These are phyloP conservation scores for Epinotia nisella DNA, from an alignment of 2,888 invertebrate genomes.

Conservation along the genomic window DNA sequence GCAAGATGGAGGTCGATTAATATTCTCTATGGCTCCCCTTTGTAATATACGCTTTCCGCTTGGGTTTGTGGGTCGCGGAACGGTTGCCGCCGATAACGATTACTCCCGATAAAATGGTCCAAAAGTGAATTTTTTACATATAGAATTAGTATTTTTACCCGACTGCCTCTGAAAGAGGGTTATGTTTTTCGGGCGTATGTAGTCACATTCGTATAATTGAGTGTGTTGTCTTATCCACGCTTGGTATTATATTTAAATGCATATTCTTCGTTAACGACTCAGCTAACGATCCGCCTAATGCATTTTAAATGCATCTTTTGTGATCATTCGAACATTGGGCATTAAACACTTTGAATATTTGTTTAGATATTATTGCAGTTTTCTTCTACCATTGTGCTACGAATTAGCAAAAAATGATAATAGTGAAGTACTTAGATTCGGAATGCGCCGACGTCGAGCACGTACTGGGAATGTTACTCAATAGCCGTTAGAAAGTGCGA, in stretches of 20 bases:
- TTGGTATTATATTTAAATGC: conserved; percentile 41
- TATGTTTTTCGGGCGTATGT: too few species aligned
- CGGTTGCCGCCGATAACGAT: conserved; percentile 69
- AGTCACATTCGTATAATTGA: background rate
- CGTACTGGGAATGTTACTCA: conserved; percentile 68
- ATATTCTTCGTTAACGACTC: conserved; percentile 53
- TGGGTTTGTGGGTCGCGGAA: conserved; percentile 75
- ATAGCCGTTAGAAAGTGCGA: conserved; percentile 74
- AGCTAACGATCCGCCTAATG: conserved; percentile 47
- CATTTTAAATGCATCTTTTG: conserved; percentile 28
- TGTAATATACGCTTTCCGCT: conserved; percentile 55
- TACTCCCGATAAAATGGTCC: conserved; percentile 63
- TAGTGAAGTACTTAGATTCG: conserved; percentile 54
- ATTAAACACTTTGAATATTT: conserved; percentile 11
- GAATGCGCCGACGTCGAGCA: conserved; percentile 60
- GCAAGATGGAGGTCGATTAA: conserved; percentile 55
- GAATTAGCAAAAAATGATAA: conserved; percentile 51
- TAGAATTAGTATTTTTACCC: background rate
- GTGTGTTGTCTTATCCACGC: background rate
- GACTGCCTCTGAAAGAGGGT: too few species aligned
- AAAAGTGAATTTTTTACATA: conserved; percentile 51
- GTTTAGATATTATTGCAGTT: conserved; percentile 23
- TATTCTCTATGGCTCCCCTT: conserved; percentile 66
- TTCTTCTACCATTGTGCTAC: conserved; percentile 41
- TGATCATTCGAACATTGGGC: conserved; percentile 11